Evolutionary conservation across 2,888 invertebrate genomes (phyloP), one percentile per base, ranked within the genome.

Genomic region (Nudaria mundana): DNA sequence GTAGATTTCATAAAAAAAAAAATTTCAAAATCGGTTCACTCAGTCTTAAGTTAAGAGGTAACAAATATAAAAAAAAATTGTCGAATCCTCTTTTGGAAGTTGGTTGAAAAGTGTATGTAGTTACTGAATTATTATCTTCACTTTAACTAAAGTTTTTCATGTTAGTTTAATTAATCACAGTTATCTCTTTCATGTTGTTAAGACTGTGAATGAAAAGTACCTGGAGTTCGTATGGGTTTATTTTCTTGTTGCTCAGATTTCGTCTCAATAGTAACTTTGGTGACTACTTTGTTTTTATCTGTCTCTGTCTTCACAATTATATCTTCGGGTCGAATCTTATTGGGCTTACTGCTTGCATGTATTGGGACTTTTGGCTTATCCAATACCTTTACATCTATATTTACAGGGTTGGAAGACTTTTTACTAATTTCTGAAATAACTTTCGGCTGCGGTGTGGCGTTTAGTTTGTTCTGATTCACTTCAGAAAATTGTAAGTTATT

Each of bases 181-280:
- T n/a, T n/a, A n/a, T n/a, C n/a, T n/a, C n/a, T n/a, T n/a, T n/a
- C n/a, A n/a, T n/a, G n/a, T n/a, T n/a, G n/a, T n/a, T n/a, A n/a
- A n/a, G n/a, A n/a, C n/a, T n/a, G n/a, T n/a, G n/a, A n/a, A n/a
- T n/a, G n/a, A n/a, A n/a, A n/a, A n/a, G n/a, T n/a, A 11, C 48
- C 41, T 45, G 56, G 44, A 46, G 71, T 68, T 14, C 26, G 5
- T n/a, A 36, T 11, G 5, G 35, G 11, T 11, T 33, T 25, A 25
- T 13, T 34, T 18, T 23, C 24, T 14, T 8, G 12, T 3, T 44
- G 29, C 26, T 58, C 38, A 29, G 61, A 24, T 40, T 52, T 66
- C 52, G 81, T 87, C 56, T 85, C 86, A 49, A 88, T 85, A 8
- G 80, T 86, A 24, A 88, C 81, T 69, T 85, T 88, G 24, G 87